Base-by-base conservation (phyloP, 2,888 invertebrate species). In the Netelia fuscicornis region DNA sequence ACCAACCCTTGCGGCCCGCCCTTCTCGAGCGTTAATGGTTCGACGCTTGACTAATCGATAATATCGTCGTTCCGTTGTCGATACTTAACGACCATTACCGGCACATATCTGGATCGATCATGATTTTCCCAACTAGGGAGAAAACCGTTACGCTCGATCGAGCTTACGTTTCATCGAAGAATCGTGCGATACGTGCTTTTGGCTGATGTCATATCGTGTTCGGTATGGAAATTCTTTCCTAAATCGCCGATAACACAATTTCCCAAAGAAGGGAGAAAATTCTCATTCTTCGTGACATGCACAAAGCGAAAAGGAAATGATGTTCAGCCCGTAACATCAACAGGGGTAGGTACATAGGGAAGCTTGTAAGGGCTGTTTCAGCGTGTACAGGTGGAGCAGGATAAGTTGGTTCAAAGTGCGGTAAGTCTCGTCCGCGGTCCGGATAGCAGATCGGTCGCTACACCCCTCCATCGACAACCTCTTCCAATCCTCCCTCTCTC, bases 1-100 rank as follows among this genome's bases (percentile, higher is more conserved):
- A 6, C 23, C 11, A 13, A 25, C 68, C 60, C 60, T 23, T 48
- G 11, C 3, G 58, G 42, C 56, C 20, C n/a, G 37, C 48, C 56
- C 56, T 8, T 23, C 58, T 20, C 10, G 10, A 60, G 20, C 64
- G 76, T 77, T 81, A 84, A 81, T 72, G 77, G 54, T 56, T 64
- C 60, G 72, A 81, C 30, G 25, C 54, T 77, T n/a, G 48, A 62
- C 23, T 37, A 83, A 83, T 83, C 60, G 75, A 80, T 83, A 79
- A 71, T 75, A 52, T 20, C 20, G 42, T 17, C 10, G 10, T 56
- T 42, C n/a, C 23, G 17, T 9, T 71, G 17, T 13, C 62, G 64
- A 58, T 74, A 74, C 67, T 74, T 20, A 65, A 75, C 23, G 30
- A 25, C 23, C 2, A n/a, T 64, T 62, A 60, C 52, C 68, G 6